Conservation (phyloP, 2,888 invertebrate genomes). For the Limnephilus lunatus region DNA sequence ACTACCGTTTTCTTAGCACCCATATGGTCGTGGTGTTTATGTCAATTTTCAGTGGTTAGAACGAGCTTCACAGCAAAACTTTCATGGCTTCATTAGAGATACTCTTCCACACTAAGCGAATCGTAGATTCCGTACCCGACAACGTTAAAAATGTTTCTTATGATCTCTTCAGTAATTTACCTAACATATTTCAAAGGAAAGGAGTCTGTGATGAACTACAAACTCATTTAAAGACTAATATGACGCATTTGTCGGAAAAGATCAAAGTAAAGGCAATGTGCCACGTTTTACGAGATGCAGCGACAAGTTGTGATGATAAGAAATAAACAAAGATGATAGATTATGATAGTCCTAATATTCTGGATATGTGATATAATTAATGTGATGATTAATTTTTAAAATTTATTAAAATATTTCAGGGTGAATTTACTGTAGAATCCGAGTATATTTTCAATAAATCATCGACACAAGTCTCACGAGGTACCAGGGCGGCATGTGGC, state of each 20-base stretch:
- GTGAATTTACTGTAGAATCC: not conserved
- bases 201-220: not conserved
- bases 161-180: constrained; percentile 8
- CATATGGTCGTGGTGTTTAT: constrained; percentile 45
- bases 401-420: not conserved
- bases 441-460: constrained; percentile 2
- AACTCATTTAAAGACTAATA: not conserved
- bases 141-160: not conserved
- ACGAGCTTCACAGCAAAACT: not conserved
- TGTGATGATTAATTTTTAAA: not conserved
- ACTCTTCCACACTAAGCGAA: not conserved
- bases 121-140: not conserved
- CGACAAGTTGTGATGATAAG: constrained; percentile 42
- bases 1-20: constrained; percentile 55
- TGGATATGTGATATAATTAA: not conserved
- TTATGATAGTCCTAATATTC: not conserved
- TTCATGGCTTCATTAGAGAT: not conserved
- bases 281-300: constrained; percentile 4
- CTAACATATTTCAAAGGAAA: not conserved
- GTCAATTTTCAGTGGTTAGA: constrained; percentile 51
- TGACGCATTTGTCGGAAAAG: constrained; percentile 38
- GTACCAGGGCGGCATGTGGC: constrained; percentile 43
- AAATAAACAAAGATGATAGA: constrained; percentile 15
- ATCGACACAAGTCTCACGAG: not conserved
- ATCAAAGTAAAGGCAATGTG: constrained; percentile 56